Percentiles rank a stretch among this genome's conserved stretches.
Conservation (phyloP, 1,140 invertebrate genomes). For the Drosophila novamexicana region DNA sequence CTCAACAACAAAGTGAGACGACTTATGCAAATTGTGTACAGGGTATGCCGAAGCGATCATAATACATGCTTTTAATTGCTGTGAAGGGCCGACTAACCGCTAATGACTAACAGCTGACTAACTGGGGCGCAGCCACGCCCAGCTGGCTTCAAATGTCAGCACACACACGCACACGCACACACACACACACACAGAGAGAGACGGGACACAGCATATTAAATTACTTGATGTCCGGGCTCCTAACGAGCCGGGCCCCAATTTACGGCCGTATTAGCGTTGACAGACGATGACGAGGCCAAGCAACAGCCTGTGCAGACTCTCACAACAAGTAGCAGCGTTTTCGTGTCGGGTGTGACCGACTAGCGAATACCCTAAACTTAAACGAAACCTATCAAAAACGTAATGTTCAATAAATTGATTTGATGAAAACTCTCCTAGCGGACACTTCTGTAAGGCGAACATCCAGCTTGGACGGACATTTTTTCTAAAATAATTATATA, state of each 20-base stretch:
- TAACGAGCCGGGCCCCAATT: conserved; percentile 61
- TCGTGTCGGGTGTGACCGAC: no score
- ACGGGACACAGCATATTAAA: conserved; percentile 60
- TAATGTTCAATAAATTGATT: no score
- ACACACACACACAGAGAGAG: neutral
- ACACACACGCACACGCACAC: neutral
- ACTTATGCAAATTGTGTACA: conserved; percentile 55
- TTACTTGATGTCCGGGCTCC: conserved; percentile 45
- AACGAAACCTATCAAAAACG: no score
- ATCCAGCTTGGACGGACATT: no score
- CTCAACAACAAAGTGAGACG: conserved; percentile 58
- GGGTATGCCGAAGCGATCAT: conserved; percentile 40
- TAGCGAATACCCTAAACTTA: no score
- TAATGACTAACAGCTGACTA: conserved; percentile 50
- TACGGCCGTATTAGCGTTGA: conserved; percentile 29
- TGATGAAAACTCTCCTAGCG: no score
- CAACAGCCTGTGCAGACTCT: conserved; percentile 24
- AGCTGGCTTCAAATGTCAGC: conserved; percentile 43
- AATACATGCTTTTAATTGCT: conserved; percentile 73
- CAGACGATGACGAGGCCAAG: conserved; percentile 9
- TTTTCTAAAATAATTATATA: no score
- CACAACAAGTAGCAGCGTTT: conserved; percentile 28
- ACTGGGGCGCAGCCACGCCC: conserved; percentile 6
- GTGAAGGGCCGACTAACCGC: conserved; percentile 42
- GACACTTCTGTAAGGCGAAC: no score